These are phyloP conservation scores for Pseudoatta argentina DNA, from an alignment of 1,140 invertebrate species.

Conservation along the genomic window DNA sequence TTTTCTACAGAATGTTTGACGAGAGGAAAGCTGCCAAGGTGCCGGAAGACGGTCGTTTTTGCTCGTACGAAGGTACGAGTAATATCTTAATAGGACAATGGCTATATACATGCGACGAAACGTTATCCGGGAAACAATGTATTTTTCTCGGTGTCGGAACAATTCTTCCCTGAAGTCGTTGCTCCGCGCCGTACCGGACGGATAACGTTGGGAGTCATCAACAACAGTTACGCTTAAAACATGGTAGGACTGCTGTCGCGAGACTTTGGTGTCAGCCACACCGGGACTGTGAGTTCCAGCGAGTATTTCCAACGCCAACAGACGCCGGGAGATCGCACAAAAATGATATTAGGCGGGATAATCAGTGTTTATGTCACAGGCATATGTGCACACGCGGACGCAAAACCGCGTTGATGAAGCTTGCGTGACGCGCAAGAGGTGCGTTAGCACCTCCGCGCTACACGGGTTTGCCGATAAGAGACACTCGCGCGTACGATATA, in stretches of 20 bases:
- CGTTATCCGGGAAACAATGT: conserved; percentile 60
- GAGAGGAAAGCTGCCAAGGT: conserved; percentile 47
- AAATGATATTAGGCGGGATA: conserved; percentile 47
- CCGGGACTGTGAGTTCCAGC: not conserved
- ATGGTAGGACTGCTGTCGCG: conserved; percentile 28
- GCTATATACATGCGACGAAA: conserved; percentile 47
- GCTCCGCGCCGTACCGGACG: conserved; percentile 4
- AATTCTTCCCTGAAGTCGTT: conserved; percentile 52
- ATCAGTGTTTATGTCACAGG: conserved; percentile 48
- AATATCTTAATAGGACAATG: conserved; percentile 63
- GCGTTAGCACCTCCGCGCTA: not conserved
- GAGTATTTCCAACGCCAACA: not conserved
- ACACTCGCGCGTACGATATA: conserved; percentile 34
- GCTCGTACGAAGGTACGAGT: conserved; percentile 9
- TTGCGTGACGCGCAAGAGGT: conserved; percentile 25
- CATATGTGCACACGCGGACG: not conserved
- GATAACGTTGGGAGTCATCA: conserved; percentile 57
- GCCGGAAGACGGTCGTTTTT: conserved; percentile 52
- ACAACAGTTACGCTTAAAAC: conserved; percentile 52
- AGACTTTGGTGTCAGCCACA: not conserved
- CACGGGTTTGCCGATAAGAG: conserved; percentile 44
- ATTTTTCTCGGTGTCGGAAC: conserved; percentile 56
- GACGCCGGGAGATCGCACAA: conserved; percentile 14
- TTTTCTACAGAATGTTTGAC: conserved; percentile 55
- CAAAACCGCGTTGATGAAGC: conserved; percentile 44